These are phyloP conservation scores for Neoitamus cyanurus DNA, from an alignment of 2,888 invertebrate genomes.

Conservation along the genomic window DNA sequence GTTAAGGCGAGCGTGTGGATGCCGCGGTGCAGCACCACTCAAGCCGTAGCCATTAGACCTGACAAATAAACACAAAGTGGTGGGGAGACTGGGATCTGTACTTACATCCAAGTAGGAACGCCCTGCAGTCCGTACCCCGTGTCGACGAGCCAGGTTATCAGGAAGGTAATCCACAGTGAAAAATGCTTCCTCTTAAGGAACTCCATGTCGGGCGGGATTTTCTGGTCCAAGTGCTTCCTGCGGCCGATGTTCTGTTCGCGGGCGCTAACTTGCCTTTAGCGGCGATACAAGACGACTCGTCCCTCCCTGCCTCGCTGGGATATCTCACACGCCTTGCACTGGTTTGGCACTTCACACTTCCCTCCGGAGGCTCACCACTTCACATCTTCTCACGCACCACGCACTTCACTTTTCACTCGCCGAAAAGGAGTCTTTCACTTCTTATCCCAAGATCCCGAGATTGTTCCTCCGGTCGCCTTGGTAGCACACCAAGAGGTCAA, in stretches of 20 bases:
- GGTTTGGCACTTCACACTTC: neutral
- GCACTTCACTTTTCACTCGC: slow-evolving; percentile 12
- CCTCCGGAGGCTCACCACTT: neutral
- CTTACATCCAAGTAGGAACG: slow-evolving; percentile 66
- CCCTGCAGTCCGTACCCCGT: slow-evolving; percentile 62
- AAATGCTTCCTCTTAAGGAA: slow-evolving; percentile 63
- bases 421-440: neutral
- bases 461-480: neutral
- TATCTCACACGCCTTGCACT: neutral
- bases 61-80: slow-evolving; percentile 4
- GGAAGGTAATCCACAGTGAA: slow-evolving; percentile 62
- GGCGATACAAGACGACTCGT: neutral
- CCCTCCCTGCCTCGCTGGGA: too few relatives aligned
- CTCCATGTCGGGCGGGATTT: slow-evolving; percentile 59
- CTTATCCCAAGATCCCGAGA: neutral
- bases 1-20: neutral
- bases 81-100: slow-evolving; percentile 50
- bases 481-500: slow-evolving; percentile 1
- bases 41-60: neutral
- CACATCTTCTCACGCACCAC: slow-evolving; percentile 20
- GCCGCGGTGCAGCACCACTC: neutral
- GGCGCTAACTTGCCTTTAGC: neutral
- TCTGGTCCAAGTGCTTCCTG: neutral
- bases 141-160: slow-evolving; percentile 58
- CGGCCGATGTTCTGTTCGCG: neutral